Conservation (phyloP, 2,113 vertebrate species). For the Donacobius atricapilla region DNA sequence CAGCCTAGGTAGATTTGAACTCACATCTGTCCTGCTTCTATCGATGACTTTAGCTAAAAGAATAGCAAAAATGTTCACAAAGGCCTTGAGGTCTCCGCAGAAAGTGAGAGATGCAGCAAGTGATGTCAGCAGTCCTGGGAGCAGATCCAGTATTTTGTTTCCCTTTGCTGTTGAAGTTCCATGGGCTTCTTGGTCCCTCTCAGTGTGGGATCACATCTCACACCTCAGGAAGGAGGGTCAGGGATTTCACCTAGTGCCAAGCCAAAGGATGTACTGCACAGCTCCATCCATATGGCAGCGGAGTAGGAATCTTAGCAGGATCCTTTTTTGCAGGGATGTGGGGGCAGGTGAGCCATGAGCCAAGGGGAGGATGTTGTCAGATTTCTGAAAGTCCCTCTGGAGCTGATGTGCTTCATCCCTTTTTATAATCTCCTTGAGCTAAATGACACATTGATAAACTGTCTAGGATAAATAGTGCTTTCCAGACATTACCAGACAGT, state of each 20-base stretch:
- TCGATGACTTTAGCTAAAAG: neutral
- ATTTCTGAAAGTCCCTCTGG: neutral
- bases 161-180: neutral
- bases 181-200: neutral
- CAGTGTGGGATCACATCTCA: neutral
- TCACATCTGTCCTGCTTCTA: neutral
- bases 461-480: neutral
- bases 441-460: slow-evolving; percentile 26
- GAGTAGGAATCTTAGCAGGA: neutral
- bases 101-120: neutral
- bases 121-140: neutral
- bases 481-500: neutral
- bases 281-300: neutral
- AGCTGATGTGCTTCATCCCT: neutral
- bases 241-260: neutral
- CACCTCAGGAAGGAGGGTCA: accelerated
- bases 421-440: slow-evolving; percentile 21
- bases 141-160: neutral
- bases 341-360: neutral
- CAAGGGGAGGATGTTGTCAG: neutral
- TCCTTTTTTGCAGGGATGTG: neutral
- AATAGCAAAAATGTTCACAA: neutral
- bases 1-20: neutral
- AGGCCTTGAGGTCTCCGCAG: accelerated
- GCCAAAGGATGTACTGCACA: neutral